Conservation (phyloP, 1,140 invertebrate genomes). For the Drosophila asahinai region DNA sequence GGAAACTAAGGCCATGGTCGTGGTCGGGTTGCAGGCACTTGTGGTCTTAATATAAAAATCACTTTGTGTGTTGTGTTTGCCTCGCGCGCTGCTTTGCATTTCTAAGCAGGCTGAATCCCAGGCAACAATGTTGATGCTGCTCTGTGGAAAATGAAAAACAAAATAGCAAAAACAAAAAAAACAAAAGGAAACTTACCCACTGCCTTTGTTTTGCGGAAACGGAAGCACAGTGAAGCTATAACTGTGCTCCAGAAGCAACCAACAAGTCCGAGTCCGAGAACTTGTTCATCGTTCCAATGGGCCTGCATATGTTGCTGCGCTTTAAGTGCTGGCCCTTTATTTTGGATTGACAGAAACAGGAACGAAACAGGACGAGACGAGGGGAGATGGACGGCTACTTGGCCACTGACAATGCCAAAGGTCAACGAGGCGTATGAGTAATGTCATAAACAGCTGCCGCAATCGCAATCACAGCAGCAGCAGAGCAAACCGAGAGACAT, state of each 20-base stretch:
- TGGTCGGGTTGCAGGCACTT: conserved; percentile 66
- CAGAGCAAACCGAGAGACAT: conserved; percentile 68
- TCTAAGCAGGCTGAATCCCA: conserved; percentile 66
- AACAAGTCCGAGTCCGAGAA: conserved; percentile 20
- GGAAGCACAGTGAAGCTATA: conserved; percentile 57
- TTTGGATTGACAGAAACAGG: conserved; percentile 8
- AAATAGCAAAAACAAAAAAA: background rate
- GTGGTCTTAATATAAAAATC: conserved; percentile 84
- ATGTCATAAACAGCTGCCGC: conserved; percentile 80
- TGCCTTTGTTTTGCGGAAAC: conserved; percentile 60
- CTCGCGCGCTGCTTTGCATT: conserved; percentile 78
- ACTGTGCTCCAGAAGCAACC: conserved; percentile 15
- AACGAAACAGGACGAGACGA: background rate
- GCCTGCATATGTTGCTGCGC: conserved; percentile 64
- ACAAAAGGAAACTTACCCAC: conserved; percentile 8
- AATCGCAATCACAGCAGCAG: conserved; percentile 78
- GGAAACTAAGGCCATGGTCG: conserved; percentile 18
- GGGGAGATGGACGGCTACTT: conserved; percentile 26
- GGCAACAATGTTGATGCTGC: conserved; percentile 70
- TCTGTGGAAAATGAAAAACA: conserved; percentile 35
- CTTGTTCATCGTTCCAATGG: conserved; percentile 51
- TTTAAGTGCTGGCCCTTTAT: conserved; percentile 47
- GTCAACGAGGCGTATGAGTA: conserved; percentile 80
- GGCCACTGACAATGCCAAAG: conserved; percentile 55
- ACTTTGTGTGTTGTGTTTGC: conserved; percentile 82